Conservation (phyloP, 2,113 vertebrate species). For the Chascanopsetta lugubris region DNA sequence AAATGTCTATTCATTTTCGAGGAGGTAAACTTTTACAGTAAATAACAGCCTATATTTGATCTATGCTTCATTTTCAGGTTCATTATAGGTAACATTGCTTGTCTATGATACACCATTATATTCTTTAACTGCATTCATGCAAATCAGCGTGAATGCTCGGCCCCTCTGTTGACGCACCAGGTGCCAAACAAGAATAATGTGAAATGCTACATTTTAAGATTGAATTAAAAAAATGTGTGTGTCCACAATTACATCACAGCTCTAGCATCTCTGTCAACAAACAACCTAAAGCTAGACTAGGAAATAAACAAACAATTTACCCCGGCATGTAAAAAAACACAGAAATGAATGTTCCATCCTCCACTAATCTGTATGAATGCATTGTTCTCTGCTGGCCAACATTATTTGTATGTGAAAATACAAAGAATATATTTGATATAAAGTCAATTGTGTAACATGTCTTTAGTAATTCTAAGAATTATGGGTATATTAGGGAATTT, state of each 20-base stretch:
- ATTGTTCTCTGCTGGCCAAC: not conserved
- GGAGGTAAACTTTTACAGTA: not conserved
- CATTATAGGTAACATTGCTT: not conserved
- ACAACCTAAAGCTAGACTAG: not conserved
- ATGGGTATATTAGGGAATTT: no score
- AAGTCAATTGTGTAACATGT: no score
- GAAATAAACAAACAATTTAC: no score
- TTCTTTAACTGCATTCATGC: not conserved
- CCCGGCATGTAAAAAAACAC: not conserved
- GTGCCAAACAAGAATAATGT: not conserved
- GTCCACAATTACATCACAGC: not conserved
- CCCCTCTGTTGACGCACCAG: not conserved
- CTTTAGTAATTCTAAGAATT: not conserved
- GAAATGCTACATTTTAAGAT: not conserved
- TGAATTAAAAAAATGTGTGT: no score
- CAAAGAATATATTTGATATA: not conserved
- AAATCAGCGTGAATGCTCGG: not conserved
- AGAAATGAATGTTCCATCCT: no score
- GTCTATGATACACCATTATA: not conserved
- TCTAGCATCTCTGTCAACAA: not conserved
- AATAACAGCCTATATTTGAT: not conserved
- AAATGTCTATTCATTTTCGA: no score
- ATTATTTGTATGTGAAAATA: not conserved
- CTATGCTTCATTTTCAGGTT: not conserved
- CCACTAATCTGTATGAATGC: not conserved